Evolutionary conservation across 2,797 vertebrate genomes (phyloP).

Genomic region (Eulemur mongoz): DNA sequence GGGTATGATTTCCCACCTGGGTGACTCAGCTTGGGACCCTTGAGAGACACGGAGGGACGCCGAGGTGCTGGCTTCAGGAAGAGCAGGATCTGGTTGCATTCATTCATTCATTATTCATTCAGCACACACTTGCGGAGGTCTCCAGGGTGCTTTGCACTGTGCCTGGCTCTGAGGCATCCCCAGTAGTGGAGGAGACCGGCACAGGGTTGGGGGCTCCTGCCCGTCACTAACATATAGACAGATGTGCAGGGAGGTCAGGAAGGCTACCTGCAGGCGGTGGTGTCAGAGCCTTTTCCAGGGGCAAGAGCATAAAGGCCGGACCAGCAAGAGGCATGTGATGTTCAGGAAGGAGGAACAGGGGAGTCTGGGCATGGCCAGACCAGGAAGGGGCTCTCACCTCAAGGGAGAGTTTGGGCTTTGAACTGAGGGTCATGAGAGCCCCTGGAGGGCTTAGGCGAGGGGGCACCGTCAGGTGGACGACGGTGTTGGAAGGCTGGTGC

Average conservation of each 20-base stretch:
- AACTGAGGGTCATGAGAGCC: neutral
- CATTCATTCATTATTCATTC: neutral
- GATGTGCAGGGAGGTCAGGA: neutral
- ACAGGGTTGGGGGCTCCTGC: neutral
- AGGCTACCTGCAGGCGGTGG: neutral
- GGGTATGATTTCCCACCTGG: neutral
- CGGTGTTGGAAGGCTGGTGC: neutral
- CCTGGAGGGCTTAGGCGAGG: neutral
- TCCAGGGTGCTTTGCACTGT: neutral
- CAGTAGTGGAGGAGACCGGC: neutral
- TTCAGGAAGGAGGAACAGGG: neutral
- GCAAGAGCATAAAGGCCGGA: neutral
- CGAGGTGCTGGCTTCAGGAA: neutral
- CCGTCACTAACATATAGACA: neutral
- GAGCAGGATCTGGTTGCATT: neutral
- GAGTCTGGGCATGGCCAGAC: neutral
- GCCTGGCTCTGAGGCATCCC: neutral
- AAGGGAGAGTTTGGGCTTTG: neutral
- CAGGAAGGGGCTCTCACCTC: neutral
- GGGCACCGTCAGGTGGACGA: neutral
- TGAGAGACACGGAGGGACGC: neutral
- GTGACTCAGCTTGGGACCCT: neutral
- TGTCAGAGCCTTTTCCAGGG: neutral
- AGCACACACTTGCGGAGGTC: neutral
- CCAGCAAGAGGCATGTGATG: neutral